phyloP scores from a whole-genome alignment of 2,888 invertebrate genomes.

The Lamproptera curius region DNA sequence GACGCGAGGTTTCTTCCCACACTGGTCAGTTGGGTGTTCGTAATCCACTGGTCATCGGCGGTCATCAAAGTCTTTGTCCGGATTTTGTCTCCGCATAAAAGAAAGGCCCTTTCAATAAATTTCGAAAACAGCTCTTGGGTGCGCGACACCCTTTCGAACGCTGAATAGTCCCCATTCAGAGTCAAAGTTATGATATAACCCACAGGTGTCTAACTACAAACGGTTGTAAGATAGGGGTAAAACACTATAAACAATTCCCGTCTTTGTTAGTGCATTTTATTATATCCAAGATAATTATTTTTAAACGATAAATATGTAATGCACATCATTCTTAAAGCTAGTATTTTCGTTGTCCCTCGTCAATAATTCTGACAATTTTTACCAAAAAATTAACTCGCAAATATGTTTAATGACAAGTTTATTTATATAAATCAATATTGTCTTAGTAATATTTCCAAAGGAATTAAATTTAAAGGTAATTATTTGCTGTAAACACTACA shows the following conservation, averaged over 20 bases:
- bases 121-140: constrained; percentile 55
- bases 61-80: constrained; percentile 66
- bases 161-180: constrained; percentile 49
- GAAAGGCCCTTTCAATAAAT: constrained; percentile 56
- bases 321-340: not conserved
- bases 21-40: constrained; percentile 63
- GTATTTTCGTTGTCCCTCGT: too few relatives aligned
- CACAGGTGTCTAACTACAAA: constrained; percentile 30
- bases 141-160: constrained; percentile 56
- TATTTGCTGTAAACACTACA: constrained; percentile 1
- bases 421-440: too few relatives aligned
- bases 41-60: constrained; percentile 66
- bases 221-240: constrained; percentile 19
- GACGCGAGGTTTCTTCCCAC: constrained; percentile 61
- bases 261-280: constrained; percentile 10
- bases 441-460: too few relatives aligned
- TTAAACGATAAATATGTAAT: not conserved
- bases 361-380: too few relatives aligned
- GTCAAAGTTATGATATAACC: constrained; percentile 25
- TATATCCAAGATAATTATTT: constrained; percentile 8
- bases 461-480: constrained; percentile 4
- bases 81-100: constrained; percentile 52
- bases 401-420: too few relatives aligned
- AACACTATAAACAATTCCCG: constrained; percentile 11
- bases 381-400: too few relatives aligned